phyloP scores from a whole-genome alignment of 2,113 vertebrate genomes.

The Typhlomys cinereus region DNA sequence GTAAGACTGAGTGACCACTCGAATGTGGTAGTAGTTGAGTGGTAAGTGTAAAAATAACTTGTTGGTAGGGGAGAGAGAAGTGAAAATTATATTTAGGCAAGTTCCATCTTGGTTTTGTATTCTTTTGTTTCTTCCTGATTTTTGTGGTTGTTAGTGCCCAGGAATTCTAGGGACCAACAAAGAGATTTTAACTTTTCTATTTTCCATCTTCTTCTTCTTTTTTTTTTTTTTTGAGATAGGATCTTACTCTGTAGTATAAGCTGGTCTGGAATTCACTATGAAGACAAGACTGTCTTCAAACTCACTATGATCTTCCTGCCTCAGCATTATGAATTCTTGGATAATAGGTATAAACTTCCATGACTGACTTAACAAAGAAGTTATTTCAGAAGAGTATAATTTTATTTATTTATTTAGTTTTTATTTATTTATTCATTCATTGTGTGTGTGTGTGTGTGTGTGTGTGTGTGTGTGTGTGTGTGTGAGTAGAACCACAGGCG shows the following conservation, averaged over 20 bases:
- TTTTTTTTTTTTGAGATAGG: neutral
- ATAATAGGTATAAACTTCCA: neutral
- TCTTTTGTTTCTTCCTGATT: constrained; percentile 38
- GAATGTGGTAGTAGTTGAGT: neutral
- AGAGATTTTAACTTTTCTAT: neutral
- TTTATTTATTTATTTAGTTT: neutral
- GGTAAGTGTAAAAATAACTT: neutral
- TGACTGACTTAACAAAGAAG: neutral
- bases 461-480: no score
- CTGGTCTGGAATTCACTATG: neutral
- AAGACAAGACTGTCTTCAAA: neutral
- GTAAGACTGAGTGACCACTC: neutral
- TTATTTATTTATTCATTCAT: neutral
- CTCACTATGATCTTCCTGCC: neutral
- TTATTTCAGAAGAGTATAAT: neutral
- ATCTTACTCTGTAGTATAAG: neutral
- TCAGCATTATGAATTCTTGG: neutral
- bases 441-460: no score
- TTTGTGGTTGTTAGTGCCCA: neutral
- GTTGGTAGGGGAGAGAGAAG: neutral
- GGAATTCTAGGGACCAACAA: constrained; percentile 13
- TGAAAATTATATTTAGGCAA: neutral
- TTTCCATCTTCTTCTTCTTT: no score
- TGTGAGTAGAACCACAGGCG: neutral
- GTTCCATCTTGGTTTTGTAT: neutral